phyloP scores from a whole-genome alignment of 2,888 invertebrate genomes.

The Cyaniris semiargus region DNA sequence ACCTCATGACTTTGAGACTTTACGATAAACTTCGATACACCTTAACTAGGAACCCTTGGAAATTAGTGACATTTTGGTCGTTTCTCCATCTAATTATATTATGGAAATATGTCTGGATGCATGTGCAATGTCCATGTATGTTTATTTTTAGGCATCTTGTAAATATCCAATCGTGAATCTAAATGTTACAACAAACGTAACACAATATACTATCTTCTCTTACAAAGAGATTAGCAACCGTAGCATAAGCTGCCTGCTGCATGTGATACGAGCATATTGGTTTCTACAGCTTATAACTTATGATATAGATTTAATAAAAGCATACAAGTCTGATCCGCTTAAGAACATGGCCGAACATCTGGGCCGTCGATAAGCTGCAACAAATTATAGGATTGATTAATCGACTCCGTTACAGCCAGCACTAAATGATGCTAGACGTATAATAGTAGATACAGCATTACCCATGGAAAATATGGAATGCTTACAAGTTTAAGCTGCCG shows the following conservation, averaged over 20 bases:
- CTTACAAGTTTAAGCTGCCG: not conserved
- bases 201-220: not conserved
- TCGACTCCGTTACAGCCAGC: slow-evolving; percentile 1
- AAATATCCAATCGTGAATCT: no score
- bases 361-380: slow-evolving; percentile 26
- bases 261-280: not conserved
- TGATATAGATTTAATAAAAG: not conserved
- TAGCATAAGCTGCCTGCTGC: not conserved
- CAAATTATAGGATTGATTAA: slow-evolving; percentile 28
- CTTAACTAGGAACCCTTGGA: no score
- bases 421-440: not conserved
- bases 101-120: no score
- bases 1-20: no score
- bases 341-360: slow-evolving; percentile 20
- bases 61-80: no score
- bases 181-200: not conserved
- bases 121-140: no score
- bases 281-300: not conserved
- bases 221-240: not conserved
- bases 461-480: not conserved
- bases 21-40: no score
- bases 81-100: no score
- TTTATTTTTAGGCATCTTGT: no score
- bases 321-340: slow-evolving; percentile 7
- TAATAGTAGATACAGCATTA: not conserved